A percentile compares a stretch with the other conserved stretches of the same genome.
These are phyloP conservation scores for Mycteria americana DNA, from an alignment of 2,797 vertebrate species.

Conservation along the genomic window DNA sequence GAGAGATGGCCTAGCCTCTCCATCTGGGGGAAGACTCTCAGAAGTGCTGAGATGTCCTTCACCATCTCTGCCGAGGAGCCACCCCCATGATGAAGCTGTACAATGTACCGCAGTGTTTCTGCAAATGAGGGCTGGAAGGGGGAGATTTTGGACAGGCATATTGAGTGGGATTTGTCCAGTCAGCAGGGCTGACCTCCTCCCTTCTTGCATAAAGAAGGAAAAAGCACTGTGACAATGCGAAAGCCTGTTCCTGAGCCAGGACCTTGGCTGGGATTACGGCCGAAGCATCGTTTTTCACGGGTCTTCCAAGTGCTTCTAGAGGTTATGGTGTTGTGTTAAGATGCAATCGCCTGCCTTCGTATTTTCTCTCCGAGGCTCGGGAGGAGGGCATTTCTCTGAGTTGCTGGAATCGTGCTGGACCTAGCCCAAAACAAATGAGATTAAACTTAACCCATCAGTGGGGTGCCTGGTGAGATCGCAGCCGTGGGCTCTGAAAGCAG, in stretches of 20 bases:
- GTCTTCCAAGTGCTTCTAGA: conserved; percentile 16
- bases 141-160: neutral
- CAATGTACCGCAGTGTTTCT: neutral
- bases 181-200: neutral
- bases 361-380: neutral
- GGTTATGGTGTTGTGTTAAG: conserved; percentile 15
- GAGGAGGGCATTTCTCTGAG: conserved; percentile 3
- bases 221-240: neutral
- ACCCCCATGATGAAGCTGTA: neutral
- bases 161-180: neutral
- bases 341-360: neutral
- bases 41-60: neutral
- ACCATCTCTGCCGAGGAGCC: neutral
- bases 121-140: neutral
- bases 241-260: neutral
- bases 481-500: neutral
- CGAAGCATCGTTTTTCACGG: neutral
- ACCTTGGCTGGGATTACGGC: neutral
- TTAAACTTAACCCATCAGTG: conserved; percentile 19
- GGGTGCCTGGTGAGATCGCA: conserved; percentile 6
- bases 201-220: neutral
- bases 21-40: neutral
- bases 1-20: neutral
- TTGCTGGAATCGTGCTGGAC: conserved; percentile 14
- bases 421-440: conserved; percentile 38